Evolutionary conservation across 2,888 invertebrate species (phyloP), one percentile per base, ranked within the genome.

Genomic region (Pristionchus entomophagus): DNA sequence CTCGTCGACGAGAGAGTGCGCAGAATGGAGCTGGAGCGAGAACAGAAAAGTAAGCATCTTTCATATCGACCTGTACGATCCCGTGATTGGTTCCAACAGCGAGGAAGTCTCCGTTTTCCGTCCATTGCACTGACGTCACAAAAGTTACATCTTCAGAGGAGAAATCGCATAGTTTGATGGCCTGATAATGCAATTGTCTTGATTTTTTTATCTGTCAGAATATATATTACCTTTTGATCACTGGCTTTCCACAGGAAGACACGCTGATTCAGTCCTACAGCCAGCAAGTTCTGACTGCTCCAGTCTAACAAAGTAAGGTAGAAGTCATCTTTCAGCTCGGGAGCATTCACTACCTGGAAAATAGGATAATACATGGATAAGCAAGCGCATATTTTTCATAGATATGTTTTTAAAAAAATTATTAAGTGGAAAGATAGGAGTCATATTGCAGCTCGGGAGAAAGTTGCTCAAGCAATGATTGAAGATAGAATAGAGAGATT

Each of bases 181-280:
- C 95, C 94, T 94, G 88, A 29, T 91, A 90, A 29, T 38, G 51
- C 14, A 45, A n/a, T n/a, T 45, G 14, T 10, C 45, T 45, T 14
- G 6, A 45, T 6, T 14, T 10, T 26, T 26, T 26, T 26, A 5
- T 3, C 12, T 59, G 5, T 26, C 56, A 59, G n/a, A 6, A 59
- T 59, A 59, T 22, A 59, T 26, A 26, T 59, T 26, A 90, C 90
- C 95, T 99, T 98, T 94, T 98, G 98, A 88, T 98, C 99, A 94
- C 97, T 97, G 14, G 99, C 99, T 92, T 97, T 98, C 99, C 99
- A 99, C 87, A 99, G 95, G 94, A 99, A 99, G 0, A 99, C 99
- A 94, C 98, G 98, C 93, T 97, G 97, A 49, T 98, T 98, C 32
- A 99, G 95, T 0, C 99, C 99, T 3, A 99, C 99, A 94, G 98